Conservation (phyloP, 2,888 invertebrate genomes). For the Silvanus unidentatus region DNA sequence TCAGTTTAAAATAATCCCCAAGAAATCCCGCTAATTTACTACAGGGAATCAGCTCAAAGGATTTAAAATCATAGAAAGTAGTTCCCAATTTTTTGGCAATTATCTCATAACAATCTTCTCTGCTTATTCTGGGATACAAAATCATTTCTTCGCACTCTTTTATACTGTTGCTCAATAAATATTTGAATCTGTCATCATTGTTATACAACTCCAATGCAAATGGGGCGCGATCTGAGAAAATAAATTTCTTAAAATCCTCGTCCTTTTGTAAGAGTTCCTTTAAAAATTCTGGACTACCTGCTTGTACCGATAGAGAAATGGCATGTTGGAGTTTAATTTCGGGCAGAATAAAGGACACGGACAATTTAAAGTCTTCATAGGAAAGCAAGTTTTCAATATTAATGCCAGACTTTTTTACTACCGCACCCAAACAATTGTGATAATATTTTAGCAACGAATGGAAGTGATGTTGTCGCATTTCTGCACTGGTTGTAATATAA, state of each 20-base stretch:
- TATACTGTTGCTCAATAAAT: conserved; percentile 13
- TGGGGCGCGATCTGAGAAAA: conserved; percentile 9
- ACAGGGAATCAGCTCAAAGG: conserved; percentile 17
- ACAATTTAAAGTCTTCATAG: conserved; percentile 14
- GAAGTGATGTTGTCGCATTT: conserved; percentile 15
- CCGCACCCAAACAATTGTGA: conserved; percentile 12
- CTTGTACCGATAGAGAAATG: conserved; percentile 8
- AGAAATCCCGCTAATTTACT: conserved; percentile 28
- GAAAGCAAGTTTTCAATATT: conserved; percentile 11
- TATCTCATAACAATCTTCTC: conserved; percentile 28
- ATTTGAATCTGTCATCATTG: conserved; percentile 3
- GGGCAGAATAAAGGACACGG: conserved; percentile 14
- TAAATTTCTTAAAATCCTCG: conserved; percentile 8
- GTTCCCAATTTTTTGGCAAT: conserved; percentile 21
- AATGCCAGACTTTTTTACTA: conserved; percentile 10
- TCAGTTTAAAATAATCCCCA: conserved; percentile 30
- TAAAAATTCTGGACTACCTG: conserved; percentile 12
- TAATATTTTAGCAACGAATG: conserved; percentile 14
- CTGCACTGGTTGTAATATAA: conserved; percentile 13
- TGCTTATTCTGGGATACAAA: conserved; percentile 16
- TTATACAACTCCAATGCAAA: conserved; percentile 9
- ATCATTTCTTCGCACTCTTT: conserved; percentile 10
- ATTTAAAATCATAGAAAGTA: conserved; percentile 19
- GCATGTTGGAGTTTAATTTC: conserved; percentile 12
- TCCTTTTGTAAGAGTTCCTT: conserved; percentile 8